These are phyloP conservation scores for Apodemia mormo DNA, from an alignment of 2,888 invertebrate species.

Conservation along the genomic window DNA sequence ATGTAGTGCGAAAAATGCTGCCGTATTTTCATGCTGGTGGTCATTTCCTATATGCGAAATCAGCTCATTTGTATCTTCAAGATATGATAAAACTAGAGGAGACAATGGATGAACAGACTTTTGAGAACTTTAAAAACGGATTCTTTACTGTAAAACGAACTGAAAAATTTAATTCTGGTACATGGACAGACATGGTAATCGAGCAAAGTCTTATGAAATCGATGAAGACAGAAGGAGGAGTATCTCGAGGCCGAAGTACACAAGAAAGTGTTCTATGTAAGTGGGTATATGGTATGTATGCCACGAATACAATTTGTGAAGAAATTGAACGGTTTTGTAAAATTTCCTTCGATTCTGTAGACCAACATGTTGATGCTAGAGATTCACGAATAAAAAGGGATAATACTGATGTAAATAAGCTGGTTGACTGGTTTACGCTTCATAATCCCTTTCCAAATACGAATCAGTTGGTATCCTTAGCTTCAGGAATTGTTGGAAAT, in stretches of 20 bases:
- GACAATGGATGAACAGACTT: slow-evolving; percentile 41
- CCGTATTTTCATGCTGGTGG: slow-evolving; percentile 50
- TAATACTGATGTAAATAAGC: slow-evolving; percentile 33
- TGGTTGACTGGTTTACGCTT: slow-evolving; percentile 35
- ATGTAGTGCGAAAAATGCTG: slow-evolving; percentile 42
- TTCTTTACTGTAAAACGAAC: slow-evolving; percentile 45
- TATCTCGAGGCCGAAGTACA: slow-evolving; percentile 33
- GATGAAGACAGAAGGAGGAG: slow-evolving; percentile 39
- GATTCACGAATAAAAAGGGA: slow-evolving; percentile 35
- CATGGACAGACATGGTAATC: slow-evolving; percentile 41
- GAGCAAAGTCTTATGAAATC: slow-evolving; percentile 42
- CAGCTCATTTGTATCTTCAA: slow-evolving; percentile 43
- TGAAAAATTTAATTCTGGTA: slow-evolving; percentile 38
- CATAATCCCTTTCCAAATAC: slow-evolving; percentile 38
- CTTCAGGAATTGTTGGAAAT: slow-evolving; percentile 39
- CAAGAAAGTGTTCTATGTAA: slow-evolving; percentile 42
- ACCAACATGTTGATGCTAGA: slow-evolving; percentile 37
- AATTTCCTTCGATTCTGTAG: slow-evolving; percentile 33
- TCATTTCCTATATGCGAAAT: slow-evolving; percentile 48
- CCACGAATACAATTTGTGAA: slow-evolving; percentile 45
- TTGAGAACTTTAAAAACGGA: slow-evolving; percentile 40
- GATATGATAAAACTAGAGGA: slow-evolving; percentile 43
- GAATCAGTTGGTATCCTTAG: slow-evolving; percentile 37
- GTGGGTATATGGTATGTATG: slow-evolving; percentile 44
- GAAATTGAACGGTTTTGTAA: slow-evolving; percentile 34